phyloP scores from a whole-genome alignment of 2,797 vertebrate species.

The Liasis olivaceus region DNA sequence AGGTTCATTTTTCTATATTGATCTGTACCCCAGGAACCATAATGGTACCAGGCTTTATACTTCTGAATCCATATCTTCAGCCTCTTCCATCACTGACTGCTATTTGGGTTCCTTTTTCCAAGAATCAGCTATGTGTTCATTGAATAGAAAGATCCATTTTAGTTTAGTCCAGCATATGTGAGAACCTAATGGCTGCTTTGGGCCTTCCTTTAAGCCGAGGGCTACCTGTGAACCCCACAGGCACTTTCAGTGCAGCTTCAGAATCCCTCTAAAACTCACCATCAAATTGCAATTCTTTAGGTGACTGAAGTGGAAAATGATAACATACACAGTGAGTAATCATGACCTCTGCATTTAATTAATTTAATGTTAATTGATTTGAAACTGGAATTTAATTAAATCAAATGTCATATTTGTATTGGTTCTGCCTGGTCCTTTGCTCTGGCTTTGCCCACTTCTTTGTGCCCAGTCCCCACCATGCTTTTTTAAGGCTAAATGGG shows the following conservation, averaged over 20 bases:
- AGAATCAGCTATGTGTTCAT: background rate
- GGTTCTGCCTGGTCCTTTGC: background rate
- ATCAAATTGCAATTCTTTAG: background rate
- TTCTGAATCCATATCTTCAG: background rate
- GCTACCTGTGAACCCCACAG: background rate
- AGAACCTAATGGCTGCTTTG: background rate
- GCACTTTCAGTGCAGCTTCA: background rate
- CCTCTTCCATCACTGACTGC: background rate
- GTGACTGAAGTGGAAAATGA: too few species aligned
- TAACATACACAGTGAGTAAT: background rate
- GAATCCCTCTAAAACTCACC: background rate
- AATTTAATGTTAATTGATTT: background rate
- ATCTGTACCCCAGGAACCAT: background rate
- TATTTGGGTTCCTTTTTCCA: background rate
- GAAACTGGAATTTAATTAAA: background rate
- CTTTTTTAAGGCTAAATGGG: background rate
- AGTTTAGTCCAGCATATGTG: background rate
- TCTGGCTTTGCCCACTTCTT: background rate
- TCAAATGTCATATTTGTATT: background rate
- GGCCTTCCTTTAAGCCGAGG: background rate
- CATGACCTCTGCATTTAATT: background rate
- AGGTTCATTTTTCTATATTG: background rate
- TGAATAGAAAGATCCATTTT: background rate
- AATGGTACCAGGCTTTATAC: background rate
- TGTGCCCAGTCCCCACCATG: background rate